These are phyloP conservation scores for Collichthys lucidus DNA, from an alignment of 2,113 vertebrate genomes.

Conservation along the genomic window DNA sequence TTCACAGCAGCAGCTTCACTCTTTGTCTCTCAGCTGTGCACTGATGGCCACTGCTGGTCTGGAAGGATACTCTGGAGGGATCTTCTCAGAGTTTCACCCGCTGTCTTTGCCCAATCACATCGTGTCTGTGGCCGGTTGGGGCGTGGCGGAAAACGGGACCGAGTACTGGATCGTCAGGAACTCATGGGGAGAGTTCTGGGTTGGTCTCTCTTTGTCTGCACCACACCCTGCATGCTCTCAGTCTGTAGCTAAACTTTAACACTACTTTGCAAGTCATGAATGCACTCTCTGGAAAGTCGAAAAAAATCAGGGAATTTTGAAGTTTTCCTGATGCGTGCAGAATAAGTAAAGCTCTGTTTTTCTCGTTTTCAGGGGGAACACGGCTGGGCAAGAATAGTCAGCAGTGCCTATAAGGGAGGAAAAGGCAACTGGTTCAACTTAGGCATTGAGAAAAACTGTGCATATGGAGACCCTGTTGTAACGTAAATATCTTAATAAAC, in stretches of 20 bases:
- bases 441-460: constrained; percentile 90
- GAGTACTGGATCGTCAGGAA: constrained; percentile 97
- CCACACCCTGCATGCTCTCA: not conserved
- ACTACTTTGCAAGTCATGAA: not conserved
- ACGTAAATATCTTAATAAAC: constrained; percentile 50
- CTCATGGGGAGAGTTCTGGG: constrained; percentile 98
- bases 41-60: constrained; percentile 93
- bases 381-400: constrained; percentile 95
- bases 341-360: constrained; percentile 16
- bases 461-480: constrained; percentile 90
- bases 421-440: constrained; percentile 91
- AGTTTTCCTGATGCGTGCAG: not conserved
- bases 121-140: constrained; percentile 95
- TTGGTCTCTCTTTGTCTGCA: constrained; percentile 75
- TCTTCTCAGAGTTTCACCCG: constrained; percentile 88
- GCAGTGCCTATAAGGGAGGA: constrained; percentile 91
- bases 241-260: not conserved
- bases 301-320: not conserved
- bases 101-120: constrained; percentile 90
- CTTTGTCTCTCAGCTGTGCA: constrained; percentile 86
- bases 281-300: not conserved
- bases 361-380: constrained; percentile 88
- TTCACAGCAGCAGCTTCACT: not conserved
- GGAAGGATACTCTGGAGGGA: constrained; percentile 89
- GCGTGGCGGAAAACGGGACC: constrained; percentile 80